Conservation (phyloP, 2,888 invertebrate species). For the Sinodicranocentrus sp. region DNA sequence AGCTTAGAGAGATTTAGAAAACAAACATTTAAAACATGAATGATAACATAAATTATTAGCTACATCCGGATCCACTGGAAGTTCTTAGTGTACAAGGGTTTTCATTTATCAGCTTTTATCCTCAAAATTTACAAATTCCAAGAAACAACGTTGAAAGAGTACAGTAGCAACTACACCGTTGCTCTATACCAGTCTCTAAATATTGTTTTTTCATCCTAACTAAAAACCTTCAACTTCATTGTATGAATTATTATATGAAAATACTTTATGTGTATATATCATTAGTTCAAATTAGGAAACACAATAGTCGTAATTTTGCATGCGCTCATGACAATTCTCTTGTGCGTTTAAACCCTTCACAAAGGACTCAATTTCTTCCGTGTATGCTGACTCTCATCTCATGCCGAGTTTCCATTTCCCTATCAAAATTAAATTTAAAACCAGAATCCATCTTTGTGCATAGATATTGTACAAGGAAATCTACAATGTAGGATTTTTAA, state of each 20-base stretch:
- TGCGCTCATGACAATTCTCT: background rate
- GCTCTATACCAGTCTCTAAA: too few species aligned
- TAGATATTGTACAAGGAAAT: conserved; percentile 63
- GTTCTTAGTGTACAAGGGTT: background rate
- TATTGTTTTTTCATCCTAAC: too few species aligned
- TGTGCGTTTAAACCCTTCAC: background rate
- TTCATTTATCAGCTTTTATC: too few species aligned
- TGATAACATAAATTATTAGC: background rate
- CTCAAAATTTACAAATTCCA: too few species aligned
- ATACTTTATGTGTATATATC: too few species aligned
- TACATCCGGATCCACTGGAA: background rate
- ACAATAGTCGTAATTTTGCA: too few species aligned
- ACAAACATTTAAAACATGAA: background rate
- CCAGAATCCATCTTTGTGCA: background rate
- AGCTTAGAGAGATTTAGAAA: background rate
- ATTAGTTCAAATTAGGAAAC: too few species aligned
- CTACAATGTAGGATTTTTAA: conserved; percentile 30
- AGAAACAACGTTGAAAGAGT: too few species aligned
- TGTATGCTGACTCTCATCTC: background rate
- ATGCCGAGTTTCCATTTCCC: background rate
- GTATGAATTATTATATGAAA: too few species aligned
- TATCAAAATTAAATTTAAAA: background rate
- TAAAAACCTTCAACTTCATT: too few species aligned
- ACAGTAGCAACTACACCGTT: too few species aligned
- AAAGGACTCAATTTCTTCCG: background rate